These are phyloP conservation scores for Masnerella sp. DNA, from an alignment of 2,888 invertebrate species.

Conservation along the genomic window DNA sequence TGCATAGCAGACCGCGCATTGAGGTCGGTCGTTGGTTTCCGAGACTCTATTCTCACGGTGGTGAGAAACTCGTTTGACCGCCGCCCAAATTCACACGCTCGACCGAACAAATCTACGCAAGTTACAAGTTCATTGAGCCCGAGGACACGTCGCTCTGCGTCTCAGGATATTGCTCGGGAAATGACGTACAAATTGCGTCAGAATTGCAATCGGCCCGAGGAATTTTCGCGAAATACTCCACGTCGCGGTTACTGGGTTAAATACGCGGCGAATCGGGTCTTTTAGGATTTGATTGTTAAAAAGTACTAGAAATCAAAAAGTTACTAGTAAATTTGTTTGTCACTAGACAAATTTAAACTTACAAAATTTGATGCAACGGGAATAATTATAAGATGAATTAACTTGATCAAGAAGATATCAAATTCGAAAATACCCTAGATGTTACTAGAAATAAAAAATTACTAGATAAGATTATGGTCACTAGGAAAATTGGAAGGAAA, in stretches of 20 bases:
- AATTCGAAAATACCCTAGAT: too few relatives aligned
- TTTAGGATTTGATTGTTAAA: neutral
- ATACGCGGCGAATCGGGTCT: neutral
- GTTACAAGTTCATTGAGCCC: constrained; percentile 59
- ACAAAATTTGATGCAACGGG: too few relatives aligned
- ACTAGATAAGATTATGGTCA: too few relatives aligned
- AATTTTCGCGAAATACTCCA: neutral
- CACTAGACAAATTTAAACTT: too few relatives aligned
- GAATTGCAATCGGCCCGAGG: constrained; percentile 11
- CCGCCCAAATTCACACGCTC: constrained; percentile 67
- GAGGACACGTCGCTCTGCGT: constrained; percentile 41
- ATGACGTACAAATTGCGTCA: constrained; percentile 44
- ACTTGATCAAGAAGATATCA: too few relatives aligned
- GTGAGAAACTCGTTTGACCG: constrained; percentile 66
- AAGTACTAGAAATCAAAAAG: too few relatives aligned
- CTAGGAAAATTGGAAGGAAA: too few relatives aligned
- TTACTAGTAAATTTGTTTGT: too few relatives aligned
- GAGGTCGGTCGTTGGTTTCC: constrained; percentile 61
- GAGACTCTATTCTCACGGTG: constrained; percentile 65
- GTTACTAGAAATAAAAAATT: too few relatives aligned
- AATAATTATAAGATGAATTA: too few relatives aligned
- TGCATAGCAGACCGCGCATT: constrained; percentile 63
- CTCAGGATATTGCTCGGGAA: constrained; percentile 34
- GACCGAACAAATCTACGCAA: constrained; percentile 60
- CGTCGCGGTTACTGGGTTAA: neutral